phyloP scores from a whole-genome alignment of 2,113 vertebrate species.

The Spheniscus mendiculus region DNA sequence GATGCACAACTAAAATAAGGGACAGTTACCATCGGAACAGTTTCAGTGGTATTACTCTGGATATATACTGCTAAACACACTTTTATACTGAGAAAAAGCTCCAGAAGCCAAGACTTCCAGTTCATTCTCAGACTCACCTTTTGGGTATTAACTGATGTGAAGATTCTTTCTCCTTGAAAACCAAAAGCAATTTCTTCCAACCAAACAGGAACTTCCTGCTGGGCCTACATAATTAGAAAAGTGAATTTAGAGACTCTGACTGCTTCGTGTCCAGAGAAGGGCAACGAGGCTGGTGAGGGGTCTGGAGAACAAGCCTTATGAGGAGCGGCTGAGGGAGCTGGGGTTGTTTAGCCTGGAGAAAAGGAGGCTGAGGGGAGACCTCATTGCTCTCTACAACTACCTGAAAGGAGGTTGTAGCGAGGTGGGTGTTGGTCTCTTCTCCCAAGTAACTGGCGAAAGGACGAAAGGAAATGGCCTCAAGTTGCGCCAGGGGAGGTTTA shows the following conservation, averaged over 20 bases:
- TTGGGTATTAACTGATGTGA: conserved; percentile 75
- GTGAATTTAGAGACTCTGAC: not conserved
- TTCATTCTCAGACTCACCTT: conserved; percentile 74
- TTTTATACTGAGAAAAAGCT: not conserved
- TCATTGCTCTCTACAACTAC: too few relatives aligned
- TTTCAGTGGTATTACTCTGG: not conserved
- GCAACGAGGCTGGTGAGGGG: too few relatives aligned
- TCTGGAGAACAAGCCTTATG: too few relatives aligned
- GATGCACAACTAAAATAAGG: not conserved
- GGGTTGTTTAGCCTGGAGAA: too few relatives aligned
- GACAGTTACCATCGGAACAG: not conserved
- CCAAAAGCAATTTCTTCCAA: conserved; percentile 85
- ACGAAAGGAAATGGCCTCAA: too few relatives aligned
- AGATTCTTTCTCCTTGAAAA: conserved; percentile 35
- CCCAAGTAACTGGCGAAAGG: too few relatives aligned
- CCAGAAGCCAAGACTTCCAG: not conserved
- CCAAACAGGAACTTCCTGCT: conserved; percentile 92
- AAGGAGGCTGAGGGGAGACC: too few relatives aligned
- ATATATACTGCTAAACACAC: not conserved
- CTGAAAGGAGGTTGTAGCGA: too few relatives aligned
- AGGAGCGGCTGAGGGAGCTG: too few relatives aligned
- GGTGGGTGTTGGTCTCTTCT: too few relatives aligned
- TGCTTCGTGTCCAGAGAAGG: too few relatives aligned
- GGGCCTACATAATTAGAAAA: conserved; percentile 78
- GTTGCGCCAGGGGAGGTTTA: too few relatives aligned